A percentile compares a stretch with the other conserved stretches of the same genome.
These are phyloP conservation scores for Schmidtea mediterranea DNA, from an alignment of 1,140 invertebrate species.

Conservation along the genomic window DNA sequence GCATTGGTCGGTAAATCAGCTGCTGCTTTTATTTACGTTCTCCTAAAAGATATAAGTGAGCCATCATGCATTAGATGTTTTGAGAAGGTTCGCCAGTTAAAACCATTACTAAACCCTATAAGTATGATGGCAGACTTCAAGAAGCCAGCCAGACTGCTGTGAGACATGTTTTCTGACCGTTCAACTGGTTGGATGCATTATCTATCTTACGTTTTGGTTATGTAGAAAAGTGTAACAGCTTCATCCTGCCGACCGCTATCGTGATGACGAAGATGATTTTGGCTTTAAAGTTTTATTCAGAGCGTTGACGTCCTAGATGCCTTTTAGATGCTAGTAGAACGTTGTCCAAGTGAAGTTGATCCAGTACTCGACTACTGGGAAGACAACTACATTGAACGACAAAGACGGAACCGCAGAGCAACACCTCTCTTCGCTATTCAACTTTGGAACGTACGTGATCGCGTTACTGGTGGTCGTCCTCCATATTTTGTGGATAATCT, in stretches of 20 bases:
- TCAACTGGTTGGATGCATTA: background rate
- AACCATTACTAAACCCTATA: no score
- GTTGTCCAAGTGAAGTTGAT: background rate
- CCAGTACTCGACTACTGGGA: slow-evolving; percentile 1
- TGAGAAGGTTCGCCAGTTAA: no score
- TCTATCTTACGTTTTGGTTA: background rate
- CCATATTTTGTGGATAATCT: no score
- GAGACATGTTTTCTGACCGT: background rate
- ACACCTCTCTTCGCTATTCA: background rate
- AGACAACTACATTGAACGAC: background rate
- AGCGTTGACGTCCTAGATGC: background rate
- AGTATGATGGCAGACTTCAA: no score
- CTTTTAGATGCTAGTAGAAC: background rate
- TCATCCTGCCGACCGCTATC: background rate
- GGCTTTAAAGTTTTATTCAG: slow-evolving; percentile 1
- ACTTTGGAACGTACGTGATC: no score
- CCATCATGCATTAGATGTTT: no score
- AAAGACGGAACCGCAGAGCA: background rate
- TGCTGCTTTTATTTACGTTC: no score
- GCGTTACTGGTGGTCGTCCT: no score
- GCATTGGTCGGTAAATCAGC: no score
- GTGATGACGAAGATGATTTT: slow-evolving; percentile 1
- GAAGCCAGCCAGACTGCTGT: no score
- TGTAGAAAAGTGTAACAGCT: background rate
- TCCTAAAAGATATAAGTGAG: no score